phyloP scores from a whole-genome alignment of 2,113 vertebrate genomes.

The Thermophis baileyi region DNA sequence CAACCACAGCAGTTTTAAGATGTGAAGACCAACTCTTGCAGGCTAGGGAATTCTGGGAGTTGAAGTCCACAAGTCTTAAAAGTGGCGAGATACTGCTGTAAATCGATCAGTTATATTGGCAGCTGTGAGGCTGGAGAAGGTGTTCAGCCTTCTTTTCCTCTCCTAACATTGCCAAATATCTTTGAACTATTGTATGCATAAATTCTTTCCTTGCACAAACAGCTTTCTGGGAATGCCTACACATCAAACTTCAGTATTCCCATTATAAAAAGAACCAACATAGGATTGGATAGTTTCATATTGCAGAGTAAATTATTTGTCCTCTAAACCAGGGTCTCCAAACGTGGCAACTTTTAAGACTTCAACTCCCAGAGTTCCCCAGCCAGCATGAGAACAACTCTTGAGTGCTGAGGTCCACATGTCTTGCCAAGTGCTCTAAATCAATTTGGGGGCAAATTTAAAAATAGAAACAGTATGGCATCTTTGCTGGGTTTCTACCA shows the following conservation, averaged over 20 bases:
- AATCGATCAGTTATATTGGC: neutral
- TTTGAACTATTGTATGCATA: neutral
- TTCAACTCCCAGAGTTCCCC: neutral
- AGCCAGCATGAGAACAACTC: neutral
- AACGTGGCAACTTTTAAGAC: neutral
- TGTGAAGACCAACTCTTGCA: neutral
- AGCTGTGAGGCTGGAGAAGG: neutral
- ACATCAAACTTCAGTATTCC: neutral
- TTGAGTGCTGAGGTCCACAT: neutral
- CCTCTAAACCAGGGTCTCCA: neutral
- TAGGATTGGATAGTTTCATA: neutral
- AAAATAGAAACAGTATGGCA: neutral
- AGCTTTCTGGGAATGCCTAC: neutral
- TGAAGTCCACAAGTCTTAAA: neutral
- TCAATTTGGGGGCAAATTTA: neutral
- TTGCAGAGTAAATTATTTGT: neutral
- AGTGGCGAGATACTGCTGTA: neutral
- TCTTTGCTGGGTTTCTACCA: neutral
- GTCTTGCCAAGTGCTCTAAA: neutral
- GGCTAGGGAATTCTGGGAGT: neutral
- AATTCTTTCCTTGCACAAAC: neutral
- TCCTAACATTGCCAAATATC: neutral
- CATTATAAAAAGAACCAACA: neutral
- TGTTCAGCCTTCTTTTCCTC: neutral
- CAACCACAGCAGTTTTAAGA: neutral